Evolutionary conservation across 2,888 invertebrate genomes (phyloP), one percentile per base, ranked within the genome.

Genomic region (Pycnomerus fuliginosus): DNA sequence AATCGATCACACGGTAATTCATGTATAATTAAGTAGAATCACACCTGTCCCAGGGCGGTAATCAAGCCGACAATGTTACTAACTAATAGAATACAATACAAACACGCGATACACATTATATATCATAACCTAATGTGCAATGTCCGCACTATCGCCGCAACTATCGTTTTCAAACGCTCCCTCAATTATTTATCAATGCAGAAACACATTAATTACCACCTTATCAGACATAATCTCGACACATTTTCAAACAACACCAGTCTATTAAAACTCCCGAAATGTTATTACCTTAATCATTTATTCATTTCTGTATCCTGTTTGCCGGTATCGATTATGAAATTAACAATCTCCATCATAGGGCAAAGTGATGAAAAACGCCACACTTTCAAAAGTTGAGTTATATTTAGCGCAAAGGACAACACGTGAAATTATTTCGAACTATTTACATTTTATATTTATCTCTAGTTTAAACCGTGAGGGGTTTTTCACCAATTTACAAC

Each of bases 111-210:
- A 45, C 48, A 53, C 55, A 54, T 60, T 58, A 66, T 67, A 64
- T 64, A 67, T 67, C 66, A 67, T 67, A 67, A 67, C 58, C 56
- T 67, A 67, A 67, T 65, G 66, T 64, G 61, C 60, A 62, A 62
- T 64, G 64, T 65, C 63, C 61, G 45, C 62, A 64, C 61, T 66
- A 65, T 67, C 65, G 55, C 52, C 44, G 36, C 50, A 56, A 58
- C 62, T 64, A 67, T 68, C 65, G 61, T 62, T 65, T 64, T 63
- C 62, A 58, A 60, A 61, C 55, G 57, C 58, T 61, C 61, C 64
- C 65, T 62, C 64, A 63, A 66, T 68, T 65, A 68, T 67, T 66
- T 65, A 65, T 61, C 64, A 58, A 57, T 61, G 58, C 62, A 59
- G 58, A 63, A 62, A 61, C 58, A 60, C 64, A 68, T 67, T 65